These are phyloP conservation scores for Drosophila arizonae DNA, from an alignment of 1,140 invertebrate species.

Conservation along the genomic window DNA sequence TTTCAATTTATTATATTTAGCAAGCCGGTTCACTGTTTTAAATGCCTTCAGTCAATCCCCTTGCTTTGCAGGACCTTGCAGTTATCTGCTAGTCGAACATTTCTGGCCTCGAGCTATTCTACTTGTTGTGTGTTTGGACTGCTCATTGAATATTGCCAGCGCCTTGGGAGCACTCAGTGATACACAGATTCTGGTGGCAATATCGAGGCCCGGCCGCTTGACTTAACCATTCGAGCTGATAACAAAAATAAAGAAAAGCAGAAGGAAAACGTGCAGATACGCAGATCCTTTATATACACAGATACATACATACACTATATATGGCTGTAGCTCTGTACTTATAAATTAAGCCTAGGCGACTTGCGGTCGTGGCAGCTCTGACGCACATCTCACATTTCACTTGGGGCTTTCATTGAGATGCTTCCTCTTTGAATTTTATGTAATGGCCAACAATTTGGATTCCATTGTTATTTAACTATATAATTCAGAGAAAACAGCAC, in stretches of 20 bases:
- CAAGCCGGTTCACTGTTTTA: no score
- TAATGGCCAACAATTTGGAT: slow-evolving; percentile 21
- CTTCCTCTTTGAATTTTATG: slow-evolving; percentile 4
- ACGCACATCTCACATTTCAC: slow-evolving; percentile 24
- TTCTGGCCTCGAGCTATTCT: background rate
- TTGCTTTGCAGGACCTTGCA: no score
- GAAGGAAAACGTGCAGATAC: slow-evolving; percentile 6
- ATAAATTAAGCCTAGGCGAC: slow-evolving; percentile 45
- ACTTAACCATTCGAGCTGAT: slow-evolving; percentile 19
- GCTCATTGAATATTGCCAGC: slow-evolving; percentile 32
- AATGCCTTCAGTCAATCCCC: no score
- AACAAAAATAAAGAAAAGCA: background rate
- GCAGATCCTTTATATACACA: background rate
- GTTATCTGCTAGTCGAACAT: no score
- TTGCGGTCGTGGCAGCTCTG: slow-evolving; percentile 4
- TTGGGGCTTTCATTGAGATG: background rate
- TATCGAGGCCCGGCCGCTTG: slow-evolving; percentile 11
- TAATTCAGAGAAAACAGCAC: slow-evolving; percentile 41
- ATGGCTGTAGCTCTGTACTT: slow-evolving; percentile 24
- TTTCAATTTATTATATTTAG: no score
- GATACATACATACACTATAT: background rate
- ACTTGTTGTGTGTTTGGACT: no score
- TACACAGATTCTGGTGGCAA: slow-evolving; percentile 21
- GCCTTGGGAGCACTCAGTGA: slow-evolving; percentile 22
- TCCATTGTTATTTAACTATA: slow-evolving; percentile 44